phyloP scores from a whole-genome alignment of 2,888 invertebrate genomes.

The Cinara cedri region DNA sequence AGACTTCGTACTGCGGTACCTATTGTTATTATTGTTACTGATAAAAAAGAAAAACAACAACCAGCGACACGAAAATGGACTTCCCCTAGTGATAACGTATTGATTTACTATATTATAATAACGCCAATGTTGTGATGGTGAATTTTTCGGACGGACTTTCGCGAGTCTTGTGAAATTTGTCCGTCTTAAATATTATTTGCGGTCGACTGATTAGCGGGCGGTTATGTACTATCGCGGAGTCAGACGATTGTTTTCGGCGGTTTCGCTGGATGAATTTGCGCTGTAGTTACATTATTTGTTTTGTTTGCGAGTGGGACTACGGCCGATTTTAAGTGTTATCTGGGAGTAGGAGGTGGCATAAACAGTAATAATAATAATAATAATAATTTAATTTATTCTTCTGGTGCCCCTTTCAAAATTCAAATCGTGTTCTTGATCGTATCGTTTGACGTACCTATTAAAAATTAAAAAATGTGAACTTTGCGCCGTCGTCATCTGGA shows the following conservation, averaged over 20 bases:
- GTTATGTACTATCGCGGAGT: neutral
- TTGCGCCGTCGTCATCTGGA: neutral
- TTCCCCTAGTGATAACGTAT: constrained; percentile 47
- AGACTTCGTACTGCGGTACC: neutral
- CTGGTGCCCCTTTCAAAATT: constrained; percentile 38
- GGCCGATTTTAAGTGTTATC: neutral
- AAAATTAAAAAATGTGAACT: constrained; percentile 34
- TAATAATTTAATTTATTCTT: constrained; percentile 6
- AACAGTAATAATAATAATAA: constrained; percentile 23
- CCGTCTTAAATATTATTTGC: neutral
- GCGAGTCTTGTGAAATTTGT: neutral
- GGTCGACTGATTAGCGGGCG: neutral
- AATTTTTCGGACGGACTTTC: neutral
- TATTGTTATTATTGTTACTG: constrained; percentile 16
- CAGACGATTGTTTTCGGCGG: neutral
- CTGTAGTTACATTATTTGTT: too few species aligned
- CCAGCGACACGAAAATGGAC: neutral
- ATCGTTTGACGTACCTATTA: neutral
- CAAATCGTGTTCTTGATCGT: constrained; percentile 37
- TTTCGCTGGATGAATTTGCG: neutral
- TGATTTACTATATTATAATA: constrained; percentile 17
- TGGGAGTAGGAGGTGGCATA: neutral
- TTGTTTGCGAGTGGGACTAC: constrained; percentile 11
- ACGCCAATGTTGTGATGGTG: neutral
- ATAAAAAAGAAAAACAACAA: constrained; percentile 15